These are phyloP conservation scores for Caenorhabditis macrosperma DNA, from an alignment of 2,888 invertebrate genomes.

Conservation along the genomic window DNA sequence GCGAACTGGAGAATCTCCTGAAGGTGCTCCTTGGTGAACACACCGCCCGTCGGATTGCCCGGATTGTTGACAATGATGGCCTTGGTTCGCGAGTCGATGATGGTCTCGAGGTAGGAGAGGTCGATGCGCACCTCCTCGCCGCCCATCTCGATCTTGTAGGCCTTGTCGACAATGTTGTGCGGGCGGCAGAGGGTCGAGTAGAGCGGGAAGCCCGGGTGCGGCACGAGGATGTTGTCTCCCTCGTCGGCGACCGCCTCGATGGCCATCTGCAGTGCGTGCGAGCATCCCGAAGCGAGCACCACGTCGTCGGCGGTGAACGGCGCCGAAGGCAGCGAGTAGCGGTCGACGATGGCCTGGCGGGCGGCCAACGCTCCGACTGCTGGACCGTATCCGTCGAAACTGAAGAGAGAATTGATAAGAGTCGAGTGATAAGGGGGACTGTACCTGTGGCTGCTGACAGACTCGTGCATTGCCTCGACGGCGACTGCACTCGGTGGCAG, in stretches of 20 bases:
- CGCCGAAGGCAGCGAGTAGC: conserved; percentile 68
- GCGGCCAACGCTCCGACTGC: conserved; percentile 74
- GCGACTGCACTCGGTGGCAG: conserved; percentile 75
- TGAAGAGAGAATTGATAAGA: conserved; percentile 82
- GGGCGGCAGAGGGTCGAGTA: conserved; percentile 79
- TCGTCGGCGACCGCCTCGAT: conserved; percentile 91
- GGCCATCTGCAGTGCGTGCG: conserved; percentile 93
- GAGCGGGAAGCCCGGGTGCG: conserved; percentile 83
- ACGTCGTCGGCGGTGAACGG: conserved; percentile 85
- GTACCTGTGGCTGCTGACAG: conserved; percentile 61
- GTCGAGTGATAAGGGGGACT: conserved; percentile 83
- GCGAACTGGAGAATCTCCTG: conserved; percentile 84
- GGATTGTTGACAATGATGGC: conserved; percentile 96
- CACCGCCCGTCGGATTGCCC: conserved; percentile 97
- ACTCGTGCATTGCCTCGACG: conserved; percentile 73
- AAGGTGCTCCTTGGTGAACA: conserved; percentile 89
- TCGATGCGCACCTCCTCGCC: conserved; percentile 84
- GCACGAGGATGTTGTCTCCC: conserved; percentile 94
- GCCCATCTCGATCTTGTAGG: conserved; percentile 76
- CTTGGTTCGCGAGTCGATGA: conserved; percentile 92
- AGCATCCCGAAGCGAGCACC: conserved; percentile 94
- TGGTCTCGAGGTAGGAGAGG: conserved; percentile 89
- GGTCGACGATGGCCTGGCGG: conserved; percentile 68
- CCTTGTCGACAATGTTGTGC: conserved; percentile 75
- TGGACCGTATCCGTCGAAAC: conserved; percentile 79